These are phyloP conservation scores for Pyrochroa serraticornis DNA, from an alignment of 2,888 invertebrate species.

Conservation along the genomic window DNA sequence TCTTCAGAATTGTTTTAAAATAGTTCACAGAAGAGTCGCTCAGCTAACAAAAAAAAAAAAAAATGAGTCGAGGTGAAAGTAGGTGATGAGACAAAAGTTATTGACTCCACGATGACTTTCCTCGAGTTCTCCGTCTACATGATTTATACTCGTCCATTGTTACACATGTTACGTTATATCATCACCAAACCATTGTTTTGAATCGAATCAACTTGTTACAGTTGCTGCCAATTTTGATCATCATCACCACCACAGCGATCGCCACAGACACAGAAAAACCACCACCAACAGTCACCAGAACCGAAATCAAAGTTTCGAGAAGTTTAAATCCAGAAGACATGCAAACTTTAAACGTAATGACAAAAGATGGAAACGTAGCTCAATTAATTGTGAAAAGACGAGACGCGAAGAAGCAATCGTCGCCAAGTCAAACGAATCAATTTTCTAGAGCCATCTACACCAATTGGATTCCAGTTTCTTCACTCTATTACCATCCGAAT, in stretches of 20 bases:
- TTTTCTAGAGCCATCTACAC: slow-evolving; percentile 52
- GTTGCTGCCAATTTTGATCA: slow-evolving; percentile 28
- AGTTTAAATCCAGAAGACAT: slow-evolving; percentile 79
- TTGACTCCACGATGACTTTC: slow-evolving; percentile 33
- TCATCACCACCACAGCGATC: slow-evolving; percentile 46
- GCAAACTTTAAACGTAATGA: slow-evolving; percentile 77
- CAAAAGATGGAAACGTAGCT: slow-evolving; percentile 76
- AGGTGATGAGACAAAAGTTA: slow-evolving; percentile 36
- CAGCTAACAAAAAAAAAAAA: slow-evolving; percentile 13
- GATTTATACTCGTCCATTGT: slow-evolving; percentile 13
- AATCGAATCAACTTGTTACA: slow-evolving; percentile 15
- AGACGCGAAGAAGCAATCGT: slow-evolving; percentile 59
- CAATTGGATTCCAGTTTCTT: slow-evolving; percentile 56
- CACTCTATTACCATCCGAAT: slow-evolving; percentile 50
- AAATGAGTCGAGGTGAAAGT: slow-evolving; percentile 34
- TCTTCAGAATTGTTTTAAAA: slow-evolving; percentile 21
- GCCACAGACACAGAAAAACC: slow-evolving; percentile 55
- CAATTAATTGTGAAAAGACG: slow-evolving; percentile 78
- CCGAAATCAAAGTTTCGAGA: slow-evolving; percentile 77
- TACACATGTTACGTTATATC: slow-evolving; percentile 8
- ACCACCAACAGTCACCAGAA: slow-evolving; percentile 67
- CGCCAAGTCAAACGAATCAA: slow-evolving; percentile 55
- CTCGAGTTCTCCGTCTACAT: slow-evolving; percentile 14
- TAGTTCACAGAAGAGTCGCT: slow-evolving; percentile 8
- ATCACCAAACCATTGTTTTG: too few relatives aligned